Percentiles rank a stretch among this genome's conserved stretches.
These are phyloP conservation scores for Enteromius fasciolatus DNA, from an alignment of 2,797 vertebrate species.

Conservation along the genomic window DNA sequence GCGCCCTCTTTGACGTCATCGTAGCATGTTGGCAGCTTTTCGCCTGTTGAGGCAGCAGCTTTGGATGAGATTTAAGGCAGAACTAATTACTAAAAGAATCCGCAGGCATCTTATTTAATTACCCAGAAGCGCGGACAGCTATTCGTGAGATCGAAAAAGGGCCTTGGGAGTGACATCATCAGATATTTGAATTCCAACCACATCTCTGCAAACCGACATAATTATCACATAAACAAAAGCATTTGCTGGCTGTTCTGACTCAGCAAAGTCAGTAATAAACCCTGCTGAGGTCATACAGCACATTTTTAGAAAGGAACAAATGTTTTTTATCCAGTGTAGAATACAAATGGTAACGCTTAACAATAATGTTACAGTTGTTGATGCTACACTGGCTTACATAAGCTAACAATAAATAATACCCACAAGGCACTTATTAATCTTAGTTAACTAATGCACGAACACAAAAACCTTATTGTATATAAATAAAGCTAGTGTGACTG, in stretches of 20 bases:
- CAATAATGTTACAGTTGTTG: neutral
- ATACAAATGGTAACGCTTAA: neutral
- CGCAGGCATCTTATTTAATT: conserved; percentile 29
- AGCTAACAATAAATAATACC: neutral
- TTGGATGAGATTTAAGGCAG: conserved; percentile 24
- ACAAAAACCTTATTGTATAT: neutral
- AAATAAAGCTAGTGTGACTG: neutral
- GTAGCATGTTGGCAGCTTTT: conserved; percentile 1
- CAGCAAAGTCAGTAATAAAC: conserved; percentile 32
- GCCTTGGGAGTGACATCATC: conserved; percentile 29
- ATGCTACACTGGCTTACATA: neutral
- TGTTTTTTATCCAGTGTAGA: neutral
- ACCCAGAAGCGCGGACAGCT: conserved; percentile 17
- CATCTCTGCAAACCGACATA: conserved; percentile 8
- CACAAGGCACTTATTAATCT: neutral
- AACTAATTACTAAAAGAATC: conserved; percentile 37
- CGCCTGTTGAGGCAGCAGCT: conserved; percentile 9
- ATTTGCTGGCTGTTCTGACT: conserved; percentile 9
- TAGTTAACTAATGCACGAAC: neutral
- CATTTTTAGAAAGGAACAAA: neutral
- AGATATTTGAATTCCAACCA: conserved; percentile 37
- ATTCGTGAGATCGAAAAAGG: conserved; percentile 4
- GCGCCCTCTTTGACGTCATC: neutral
- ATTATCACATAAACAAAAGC: conserved; percentile 46
- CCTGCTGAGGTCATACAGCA: conserved; percentile 15